phyloP scores from a whole-genome alignment of 2,797 vertebrate genomes.

The Sandelia bainsii region DNA sequence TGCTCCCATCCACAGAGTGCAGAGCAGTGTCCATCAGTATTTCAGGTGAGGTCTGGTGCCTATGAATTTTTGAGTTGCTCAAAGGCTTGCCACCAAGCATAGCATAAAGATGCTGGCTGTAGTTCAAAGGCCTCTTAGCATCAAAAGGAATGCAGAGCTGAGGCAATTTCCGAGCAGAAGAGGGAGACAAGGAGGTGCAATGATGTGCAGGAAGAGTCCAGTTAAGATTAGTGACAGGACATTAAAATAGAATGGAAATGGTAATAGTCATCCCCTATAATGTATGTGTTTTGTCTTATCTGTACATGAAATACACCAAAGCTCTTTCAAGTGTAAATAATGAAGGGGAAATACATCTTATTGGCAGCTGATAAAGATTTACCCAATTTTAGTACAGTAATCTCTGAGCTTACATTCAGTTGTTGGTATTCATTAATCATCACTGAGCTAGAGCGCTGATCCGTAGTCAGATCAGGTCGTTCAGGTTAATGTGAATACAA shows the following conservation, averaged over 20 bases:
- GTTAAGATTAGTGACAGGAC: slow-evolving; percentile 25
- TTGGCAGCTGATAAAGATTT: slow-evolving; percentile 48
- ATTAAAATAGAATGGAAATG: slow-evolving; percentile 28
- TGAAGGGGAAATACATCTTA: slow-evolving; percentile 1
- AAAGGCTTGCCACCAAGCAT: slow-evolving; percentile 50
- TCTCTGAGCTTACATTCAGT: slow-evolving; percentile 28
- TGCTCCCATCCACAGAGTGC: slow-evolving; percentile 28
- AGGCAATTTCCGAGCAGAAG: slow-evolving; percentile 54
- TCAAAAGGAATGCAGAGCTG: slow-evolving; percentile 68
- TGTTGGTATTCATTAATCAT: slow-evolving; percentile 65
- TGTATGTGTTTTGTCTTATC: slow-evolving; percentile 14
- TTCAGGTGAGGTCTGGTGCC: slow-evolving; percentile 57
- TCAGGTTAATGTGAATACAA: slow-evolving; percentile 71
- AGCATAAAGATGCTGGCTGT: slow-evolving; percentile 65
- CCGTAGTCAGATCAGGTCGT: slow-evolving; percentile 55
- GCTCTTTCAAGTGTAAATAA: slow-evolving; percentile 23
- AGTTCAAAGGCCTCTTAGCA: slow-evolving; percentile 81
- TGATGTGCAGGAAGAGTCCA: slow-evolving; percentile 3
- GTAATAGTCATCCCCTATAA: not conserved
- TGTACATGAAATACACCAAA: not conserved
- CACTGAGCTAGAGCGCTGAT: slow-evolving; percentile 26
- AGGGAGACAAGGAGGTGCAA: slow-evolving; percentile 18
- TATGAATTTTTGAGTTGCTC: slow-evolving; percentile 78
- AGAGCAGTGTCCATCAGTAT: slow-evolving; percentile 64
- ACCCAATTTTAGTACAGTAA: slow-evolving; percentile 32